These are phyloP conservation scores for Strigamia crassipes DNA, from an alignment of 2,888 invertebrate species.

Conservation along the genomic window DNA sequence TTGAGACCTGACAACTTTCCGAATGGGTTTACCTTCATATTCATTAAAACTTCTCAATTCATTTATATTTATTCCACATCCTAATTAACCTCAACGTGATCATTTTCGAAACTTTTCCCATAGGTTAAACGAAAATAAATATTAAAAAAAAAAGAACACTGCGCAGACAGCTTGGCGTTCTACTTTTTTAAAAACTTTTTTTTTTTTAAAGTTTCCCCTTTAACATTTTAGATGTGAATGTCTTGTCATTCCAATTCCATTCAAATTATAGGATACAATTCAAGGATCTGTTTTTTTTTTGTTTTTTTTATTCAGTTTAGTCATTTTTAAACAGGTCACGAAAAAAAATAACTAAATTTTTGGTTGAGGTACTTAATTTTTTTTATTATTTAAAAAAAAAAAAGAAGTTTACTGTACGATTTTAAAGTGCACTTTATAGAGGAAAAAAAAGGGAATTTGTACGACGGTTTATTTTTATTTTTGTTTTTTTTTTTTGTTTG, in stretches of 20 bases:
- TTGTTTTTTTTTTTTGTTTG: not conserved
- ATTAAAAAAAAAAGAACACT: not conserved
- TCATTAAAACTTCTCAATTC: not conserved
- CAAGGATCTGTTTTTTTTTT: conserved; percentile 19
- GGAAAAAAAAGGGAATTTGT: not conserved
- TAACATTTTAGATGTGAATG: conserved; percentile 27
- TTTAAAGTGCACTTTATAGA: not conserved
- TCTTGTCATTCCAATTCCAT: conserved; percentile 15
- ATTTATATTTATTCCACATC: not conserved
- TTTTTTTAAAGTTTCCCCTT: not conserved
- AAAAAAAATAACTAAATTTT: not conserved
- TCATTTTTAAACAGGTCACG: conserved; percentile 30
- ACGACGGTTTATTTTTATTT: not conserved
- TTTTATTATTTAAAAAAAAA: not conserved
- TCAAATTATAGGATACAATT: conserved; percentile 38
- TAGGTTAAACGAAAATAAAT: not conserved
- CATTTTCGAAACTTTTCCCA: not conserved
- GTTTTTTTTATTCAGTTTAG: not conserved
- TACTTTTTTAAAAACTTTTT: not conserved
- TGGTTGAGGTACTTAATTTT: not conserved
- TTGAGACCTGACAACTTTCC: conserved; percentile 10
- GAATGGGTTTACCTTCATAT: not conserved
- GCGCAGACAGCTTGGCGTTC: conserved; percentile 23
- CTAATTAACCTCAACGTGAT: not conserved
- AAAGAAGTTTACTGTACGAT: too few species aligned